Evolutionary conservation across 2,888 invertebrate genomes (phyloP).

Genomic region (Meliscaeva auricollis): DNA sequence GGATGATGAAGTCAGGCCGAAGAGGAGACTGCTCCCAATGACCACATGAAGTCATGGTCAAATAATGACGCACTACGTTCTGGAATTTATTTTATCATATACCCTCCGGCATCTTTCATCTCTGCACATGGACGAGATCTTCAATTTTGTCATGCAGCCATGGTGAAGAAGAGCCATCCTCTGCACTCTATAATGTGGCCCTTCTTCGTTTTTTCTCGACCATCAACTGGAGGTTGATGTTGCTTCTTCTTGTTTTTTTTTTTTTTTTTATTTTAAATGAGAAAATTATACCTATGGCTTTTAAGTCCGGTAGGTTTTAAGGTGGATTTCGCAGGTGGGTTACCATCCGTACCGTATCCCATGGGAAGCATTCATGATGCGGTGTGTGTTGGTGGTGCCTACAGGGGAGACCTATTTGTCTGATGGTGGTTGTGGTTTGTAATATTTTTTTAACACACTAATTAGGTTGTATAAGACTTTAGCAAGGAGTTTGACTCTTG

Average conservation of each 20-base stretch:
- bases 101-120: conserved; percentile 54
- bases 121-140: conserved; percentile 38
- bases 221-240: conserved; percentile 19
- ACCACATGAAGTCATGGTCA: conserved; percentile 57
- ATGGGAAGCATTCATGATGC: conserved; percentile 54
- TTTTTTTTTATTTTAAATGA: conserved; percentile 17
- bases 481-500: conserved; percentile 21
- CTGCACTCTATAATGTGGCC: no score
- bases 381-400: conserved; percentile 18
- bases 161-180: no score
- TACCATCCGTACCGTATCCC: conserved; percentile 30
- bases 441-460: conserved; percentile 52
- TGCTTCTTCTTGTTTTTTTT: no score
- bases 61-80: conserved; percentile 45
- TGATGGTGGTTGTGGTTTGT: conserved; percentile 39
- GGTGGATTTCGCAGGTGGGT: conserved; percentile 43
- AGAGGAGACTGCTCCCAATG: conserved; percentile 10
- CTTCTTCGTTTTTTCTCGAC: neutral
- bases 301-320: conserved; percentile 14
- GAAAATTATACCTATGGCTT: conserved; percentile 47
- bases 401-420: conserved; percentile 60
- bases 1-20: conserved; percentile 9
- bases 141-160: conserved; percentile 50
- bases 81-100: conserved; percentile 65
- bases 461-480: conserved; percentile 62